These are phyloP conservation scores for Nowickia ferox DNA, from an alignment of 2,888 invertebrate species.

Conservation along the genomic window DNA sequence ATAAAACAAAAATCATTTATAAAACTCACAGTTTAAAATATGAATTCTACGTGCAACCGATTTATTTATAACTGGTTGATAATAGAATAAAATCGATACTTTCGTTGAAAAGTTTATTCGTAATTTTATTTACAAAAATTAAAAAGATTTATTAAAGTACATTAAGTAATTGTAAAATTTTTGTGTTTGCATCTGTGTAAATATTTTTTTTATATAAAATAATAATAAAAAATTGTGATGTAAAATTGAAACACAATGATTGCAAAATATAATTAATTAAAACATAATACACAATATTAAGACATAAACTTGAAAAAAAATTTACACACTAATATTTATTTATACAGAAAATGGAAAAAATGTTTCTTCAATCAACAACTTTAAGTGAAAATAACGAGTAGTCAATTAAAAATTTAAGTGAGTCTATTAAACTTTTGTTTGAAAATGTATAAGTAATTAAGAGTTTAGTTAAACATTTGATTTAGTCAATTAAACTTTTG, in stretches of 20 bases:
- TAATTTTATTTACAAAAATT: constrained; percentile 55
- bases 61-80: neutral
- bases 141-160: constrained; percentile 38
- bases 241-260: constrained; percentile 39
- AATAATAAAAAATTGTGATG: constrained; percentile 37
- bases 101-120: constrained; percentile 43
- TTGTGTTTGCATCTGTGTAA: constrained; percentile 7
- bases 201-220: constrained; percentile 2
- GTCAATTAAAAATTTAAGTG: no score
- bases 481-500: no score
- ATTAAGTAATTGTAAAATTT: constrained; percentile 22
- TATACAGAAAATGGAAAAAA: no score
- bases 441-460: no score
- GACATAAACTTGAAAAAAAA: neutral
- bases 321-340: no score
- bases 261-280: constrained; percentile 35
- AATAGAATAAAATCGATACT: neutral
- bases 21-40: no score
- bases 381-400: no score
- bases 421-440: no score
- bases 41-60: neutral
- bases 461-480: no score
- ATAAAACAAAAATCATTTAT: no score
- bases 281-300: constrained; percentile 26
- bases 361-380: no score